These are phyloP conservation scores for Chrysotoxum bicinctum DNA, from an alignment of 2,888 invertebrate species.

Conservation along the genomic window DNA sequence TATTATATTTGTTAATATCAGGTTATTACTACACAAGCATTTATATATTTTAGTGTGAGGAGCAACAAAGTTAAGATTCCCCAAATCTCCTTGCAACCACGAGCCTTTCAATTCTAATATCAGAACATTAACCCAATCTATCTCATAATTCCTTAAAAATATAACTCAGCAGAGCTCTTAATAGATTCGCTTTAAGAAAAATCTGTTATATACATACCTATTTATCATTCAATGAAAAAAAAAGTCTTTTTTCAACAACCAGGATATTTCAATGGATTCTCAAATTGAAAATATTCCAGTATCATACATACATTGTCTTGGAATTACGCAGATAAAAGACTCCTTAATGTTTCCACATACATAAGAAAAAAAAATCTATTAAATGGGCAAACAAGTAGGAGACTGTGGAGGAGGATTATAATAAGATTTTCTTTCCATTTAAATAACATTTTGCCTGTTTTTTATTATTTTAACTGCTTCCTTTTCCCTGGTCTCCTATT, in stretches of 20 bases:
- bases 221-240: conserved; percentile 6
- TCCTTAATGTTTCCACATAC: background rate
- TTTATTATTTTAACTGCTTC: conserved; percentile 17
- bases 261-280: background rate
- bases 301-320: background rate
- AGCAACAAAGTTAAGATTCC: no score
- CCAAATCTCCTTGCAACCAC: no score
- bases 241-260: background rate
- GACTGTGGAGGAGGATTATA: background rate
- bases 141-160: no score
- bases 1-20: no score
- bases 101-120: no score
- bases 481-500: background rate
- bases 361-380: background rate
- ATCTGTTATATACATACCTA: no score
- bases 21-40: no score
- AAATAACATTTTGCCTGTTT: conserved; percentile 14
- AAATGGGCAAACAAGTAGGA: background rate
- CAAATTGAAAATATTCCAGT: background rate
- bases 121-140: no score
- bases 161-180: no score
- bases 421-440: conserved; percentile 22
- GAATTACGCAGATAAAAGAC: conserved; percentile 16
- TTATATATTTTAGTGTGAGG: no score
- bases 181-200: no score